These are phyloP conservation scores for Archaeoteleia sp. DNA, from an alignment of 2,888 invertebrate genomes.

Conservation along the genomic window DNA sequence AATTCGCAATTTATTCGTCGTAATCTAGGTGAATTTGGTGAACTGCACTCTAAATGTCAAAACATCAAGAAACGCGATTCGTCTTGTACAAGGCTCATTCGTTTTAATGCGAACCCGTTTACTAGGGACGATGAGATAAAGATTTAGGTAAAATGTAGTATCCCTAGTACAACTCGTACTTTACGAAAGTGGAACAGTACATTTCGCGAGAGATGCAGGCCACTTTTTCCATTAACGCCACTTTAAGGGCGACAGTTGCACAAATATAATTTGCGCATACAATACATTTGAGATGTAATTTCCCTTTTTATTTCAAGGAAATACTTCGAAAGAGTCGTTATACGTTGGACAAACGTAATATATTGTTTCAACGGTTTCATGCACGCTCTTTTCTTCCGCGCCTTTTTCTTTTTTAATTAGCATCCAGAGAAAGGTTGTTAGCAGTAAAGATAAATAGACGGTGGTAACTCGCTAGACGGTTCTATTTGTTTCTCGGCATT, in stretches of 20 bases:
- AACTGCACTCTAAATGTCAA: no score
- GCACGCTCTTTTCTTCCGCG: conserved; percentile 5
- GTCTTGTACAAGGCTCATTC: no score
- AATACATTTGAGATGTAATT: conserved; percentile 14
- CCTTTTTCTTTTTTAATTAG: conserved; percentile 40
- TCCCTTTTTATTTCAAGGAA: conserved; percentile 11
- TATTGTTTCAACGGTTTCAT: conserved; percentile 14
- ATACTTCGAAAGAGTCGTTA: conserved; percentile 24
- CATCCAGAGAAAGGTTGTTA: conserved; percentile 45
- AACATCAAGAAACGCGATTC: no score
- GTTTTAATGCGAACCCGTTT: no score
- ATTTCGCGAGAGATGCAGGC: neutral
- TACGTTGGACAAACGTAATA: conserved; percentile 13
- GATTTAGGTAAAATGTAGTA: no score
- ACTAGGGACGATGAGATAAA: no score
- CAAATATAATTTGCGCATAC: conserved; percentile 4
- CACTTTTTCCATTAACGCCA: neutral
- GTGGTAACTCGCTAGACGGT: conserved; percentile 33
- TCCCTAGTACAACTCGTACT: neutral
- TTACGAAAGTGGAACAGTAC: neutral
- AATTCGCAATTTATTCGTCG: no score
- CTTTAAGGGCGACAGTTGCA: conserved; percentile 1
- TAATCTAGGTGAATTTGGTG: no score
- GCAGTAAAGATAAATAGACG: conserved; percentile 50
- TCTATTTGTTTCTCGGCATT: conserved; percentile 37